Evolutionary conservation across 2,888 invertebrate genomes (phyloP).

Genomic region (Scelioninae gen. 1): DNA sequence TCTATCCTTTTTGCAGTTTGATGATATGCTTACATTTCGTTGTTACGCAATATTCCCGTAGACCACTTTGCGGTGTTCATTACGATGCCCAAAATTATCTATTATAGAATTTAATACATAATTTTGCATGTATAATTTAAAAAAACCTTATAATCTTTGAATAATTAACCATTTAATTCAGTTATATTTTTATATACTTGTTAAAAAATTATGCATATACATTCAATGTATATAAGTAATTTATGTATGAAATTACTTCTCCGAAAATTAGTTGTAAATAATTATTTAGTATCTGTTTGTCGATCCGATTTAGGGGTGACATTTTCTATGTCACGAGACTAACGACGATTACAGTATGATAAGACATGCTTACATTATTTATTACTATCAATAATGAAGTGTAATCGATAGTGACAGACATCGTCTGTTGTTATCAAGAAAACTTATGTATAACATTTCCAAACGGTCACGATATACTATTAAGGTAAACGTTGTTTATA

Average conservation of each 20-base stretch:
- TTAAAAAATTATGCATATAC: no score
- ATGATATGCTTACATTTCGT: no score
- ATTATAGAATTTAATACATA: no score
- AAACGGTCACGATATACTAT: constrained; percentile 22
- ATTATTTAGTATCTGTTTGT: not conserved
- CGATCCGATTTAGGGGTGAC: constrained; percentile 15
- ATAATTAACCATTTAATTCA: no score
- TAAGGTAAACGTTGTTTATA: not conserved
- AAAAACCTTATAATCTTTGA: no score
- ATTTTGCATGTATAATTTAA: no score
- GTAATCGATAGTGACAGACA: constrained; percentile 45
- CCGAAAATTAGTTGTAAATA: constrained; percentile 16
- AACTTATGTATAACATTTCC: constrained; percentile 21
- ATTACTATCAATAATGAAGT: constrained; percentile 50
- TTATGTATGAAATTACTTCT: constrained; percentile 12
- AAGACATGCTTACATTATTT: constrained; percentile 40
- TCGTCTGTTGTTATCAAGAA: constrained; percentile 26
- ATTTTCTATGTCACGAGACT: constrained; percentile 48
- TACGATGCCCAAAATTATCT: no score
- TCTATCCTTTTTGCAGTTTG: no score
- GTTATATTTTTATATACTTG: no score
- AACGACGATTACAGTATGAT: constrained; percentile 33
- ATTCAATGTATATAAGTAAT: no score
- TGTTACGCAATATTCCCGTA: no score
- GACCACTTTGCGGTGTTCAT: no score